phyloP scores from a whole-genome alignment of 2,797 vertebrate genomes.

The Leontopithecus rosalia region DNA sequence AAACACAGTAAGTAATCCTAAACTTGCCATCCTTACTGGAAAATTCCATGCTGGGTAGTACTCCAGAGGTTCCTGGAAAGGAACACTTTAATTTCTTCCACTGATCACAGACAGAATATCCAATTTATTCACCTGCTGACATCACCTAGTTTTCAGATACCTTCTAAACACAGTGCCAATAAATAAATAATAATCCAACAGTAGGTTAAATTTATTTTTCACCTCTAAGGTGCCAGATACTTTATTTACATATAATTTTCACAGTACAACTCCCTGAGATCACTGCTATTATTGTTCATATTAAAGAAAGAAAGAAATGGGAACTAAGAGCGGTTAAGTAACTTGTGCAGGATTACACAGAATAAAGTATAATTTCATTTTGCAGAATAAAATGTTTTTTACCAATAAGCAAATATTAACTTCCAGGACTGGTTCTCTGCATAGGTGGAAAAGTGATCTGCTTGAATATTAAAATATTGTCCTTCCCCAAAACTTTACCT shows the following conservation, averaged over 20 bases:
- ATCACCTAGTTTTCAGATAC: slow-evolving; percentile 9
- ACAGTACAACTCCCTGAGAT: neutral
- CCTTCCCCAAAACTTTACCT: neutral
- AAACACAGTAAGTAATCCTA: slow-evolving; percentile 10
- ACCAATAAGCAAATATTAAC: slow-evolving; percentile 32
- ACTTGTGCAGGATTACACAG: neutral
- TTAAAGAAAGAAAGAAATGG: slow-evolving; percentile 37
- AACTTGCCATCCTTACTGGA: slow-evolving; percentile 13
- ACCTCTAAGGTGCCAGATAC: neutral
- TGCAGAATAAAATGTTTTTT: slow-evolving; percentile 27
- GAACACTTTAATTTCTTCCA: slow-evolving; percentile 37
- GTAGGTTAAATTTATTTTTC: slow-evolving; percentile 17
- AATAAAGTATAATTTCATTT: slow-evolving; percentile 35
- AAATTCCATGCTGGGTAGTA: slow-evolving; percentile 15
- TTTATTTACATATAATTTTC: neutral
- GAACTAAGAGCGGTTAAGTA: neutral
- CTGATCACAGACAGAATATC: slow-evolving; percentile 8
- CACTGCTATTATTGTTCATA: neutral
- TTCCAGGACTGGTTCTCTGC: neutral
- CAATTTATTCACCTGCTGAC: neutral
- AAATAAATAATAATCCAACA: neutral
- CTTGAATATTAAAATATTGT: slow-evolving; percentile 9
- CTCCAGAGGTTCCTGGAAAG: neutral
- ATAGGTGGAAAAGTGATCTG: neutral
- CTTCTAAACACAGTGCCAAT: neutral